Conservation (phyloP, 2,888 invertebrate species). For the Alloscopus bannaensis region DNA sequence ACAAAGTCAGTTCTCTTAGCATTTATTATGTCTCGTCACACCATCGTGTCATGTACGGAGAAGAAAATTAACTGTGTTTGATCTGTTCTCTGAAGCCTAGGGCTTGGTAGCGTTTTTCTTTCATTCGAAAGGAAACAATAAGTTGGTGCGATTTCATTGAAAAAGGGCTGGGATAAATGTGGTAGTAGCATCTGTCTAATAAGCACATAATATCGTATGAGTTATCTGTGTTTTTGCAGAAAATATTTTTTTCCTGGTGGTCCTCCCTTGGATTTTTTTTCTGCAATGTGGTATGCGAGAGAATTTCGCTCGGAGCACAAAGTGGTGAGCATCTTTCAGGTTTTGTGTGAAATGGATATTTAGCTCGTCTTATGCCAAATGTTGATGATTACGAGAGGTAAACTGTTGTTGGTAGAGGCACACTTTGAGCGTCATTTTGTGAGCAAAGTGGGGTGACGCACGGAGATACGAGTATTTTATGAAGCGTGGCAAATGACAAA, state of each 20-base stretch:
- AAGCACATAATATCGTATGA: slow-evolving; percentile 10
- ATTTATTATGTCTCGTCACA: slow-evolving; percentile 20
- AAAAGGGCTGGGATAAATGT: neutral
- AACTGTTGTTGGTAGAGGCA: too few species aligned
- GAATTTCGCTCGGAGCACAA: too few species aligned
- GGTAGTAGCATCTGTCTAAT: slow-evolving; percentile 7
- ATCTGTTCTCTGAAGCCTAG: too few species aligned
- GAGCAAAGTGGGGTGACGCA: too few species aligned
- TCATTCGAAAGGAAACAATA: neutral
- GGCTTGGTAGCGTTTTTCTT: neutral
- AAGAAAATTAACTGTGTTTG: neutral
- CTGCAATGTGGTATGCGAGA: too few species aligned
- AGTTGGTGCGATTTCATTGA: neutral
- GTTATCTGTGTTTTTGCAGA: slow-evolving; percentile 11
- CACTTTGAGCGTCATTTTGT: too few species aligned
- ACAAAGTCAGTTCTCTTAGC: neutral
- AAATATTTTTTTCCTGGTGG: slow-evolving; percentile 17
- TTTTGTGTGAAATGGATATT: too few species aligned
- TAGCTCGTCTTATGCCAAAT: too few species aligned
- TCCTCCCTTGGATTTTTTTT: slow-evolving; percentile 6
- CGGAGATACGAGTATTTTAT: slow-evolving; percentile 11
- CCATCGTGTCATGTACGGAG: neutral
- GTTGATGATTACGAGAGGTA: too few species aligned
- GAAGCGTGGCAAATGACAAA: slow-evolving; percentile 37
- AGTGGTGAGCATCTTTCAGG: too few species aligned